Evolutionary conservation across 2,113 vertebrate species (phyloP).

Genomic region (Craseonycteris thonglongyai): DNA sequence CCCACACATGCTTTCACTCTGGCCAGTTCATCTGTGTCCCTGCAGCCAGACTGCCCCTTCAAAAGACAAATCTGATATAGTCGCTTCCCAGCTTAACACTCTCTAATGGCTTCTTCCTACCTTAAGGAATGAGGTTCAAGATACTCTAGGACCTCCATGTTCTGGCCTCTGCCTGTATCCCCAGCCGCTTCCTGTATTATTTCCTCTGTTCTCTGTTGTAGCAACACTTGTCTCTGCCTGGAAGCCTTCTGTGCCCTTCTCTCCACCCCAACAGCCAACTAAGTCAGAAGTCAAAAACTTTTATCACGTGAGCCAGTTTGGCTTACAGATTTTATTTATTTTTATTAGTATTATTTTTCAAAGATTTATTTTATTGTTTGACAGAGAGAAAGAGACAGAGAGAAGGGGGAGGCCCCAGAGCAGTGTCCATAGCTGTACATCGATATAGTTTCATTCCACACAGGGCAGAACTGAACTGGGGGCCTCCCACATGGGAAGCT

Average conservation of each 20-base stretch:
- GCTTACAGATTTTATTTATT: not conserved
- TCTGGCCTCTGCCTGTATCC: not conserved
- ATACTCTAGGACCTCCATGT: not conserved
- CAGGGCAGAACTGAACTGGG: no score
- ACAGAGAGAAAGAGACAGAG: no score
- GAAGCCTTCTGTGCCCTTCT: not conserved
- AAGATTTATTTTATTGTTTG: no score
- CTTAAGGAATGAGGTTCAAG: not conserved
- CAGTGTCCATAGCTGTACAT: no score
- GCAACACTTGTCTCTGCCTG: not conserved
- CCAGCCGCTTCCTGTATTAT: not conserved
- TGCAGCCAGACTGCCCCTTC: not conserved
- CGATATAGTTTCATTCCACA: no score
- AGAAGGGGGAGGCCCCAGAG: no score
- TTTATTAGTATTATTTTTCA: no score
- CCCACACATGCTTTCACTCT: not conserved
- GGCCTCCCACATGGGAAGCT: no score
- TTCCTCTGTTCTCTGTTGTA: not conserved
- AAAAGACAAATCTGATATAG: not conserved
- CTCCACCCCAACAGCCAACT: not conserved
- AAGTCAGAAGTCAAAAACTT: not conserved
- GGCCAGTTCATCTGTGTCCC: not conserved
- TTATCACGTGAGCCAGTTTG: not conserved
- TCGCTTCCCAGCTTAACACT: not conserved
- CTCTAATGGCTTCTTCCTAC: not conserved